Conservation (phyloP, 2,797 vertebrate genomes). For the Trachurus trachurus region DNA sequence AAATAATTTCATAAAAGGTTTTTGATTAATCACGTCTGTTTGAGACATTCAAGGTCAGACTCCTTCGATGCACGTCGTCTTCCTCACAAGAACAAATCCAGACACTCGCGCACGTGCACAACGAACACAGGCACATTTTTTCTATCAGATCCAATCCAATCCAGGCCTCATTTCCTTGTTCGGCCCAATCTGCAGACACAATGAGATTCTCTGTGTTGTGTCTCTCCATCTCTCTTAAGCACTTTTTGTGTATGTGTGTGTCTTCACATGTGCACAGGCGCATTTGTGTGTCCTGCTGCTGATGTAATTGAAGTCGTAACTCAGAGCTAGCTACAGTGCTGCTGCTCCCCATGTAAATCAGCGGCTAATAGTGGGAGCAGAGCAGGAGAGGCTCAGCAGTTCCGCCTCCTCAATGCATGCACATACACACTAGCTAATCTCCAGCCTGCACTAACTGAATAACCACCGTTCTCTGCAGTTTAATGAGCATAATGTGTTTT, state of each 20-base stretch:
- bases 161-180: constrained; percentile 68
- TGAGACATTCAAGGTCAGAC: constrained; percentile 82
- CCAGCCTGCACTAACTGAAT: constrained; percentile 49
- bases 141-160: constrained; percentile 74
- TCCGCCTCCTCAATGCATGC: constrained; percentile 43
- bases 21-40: constrained; percentile 81
- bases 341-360: constrained; percentile 80
- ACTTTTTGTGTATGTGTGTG: constrained; percentile 29
- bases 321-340: constrained; percentile 74
- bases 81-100: constrained; percentile 33
- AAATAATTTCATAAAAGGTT: constrained; percentile 83
- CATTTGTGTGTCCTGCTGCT: constrained; percentile 57
- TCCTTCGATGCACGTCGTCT: constrained; percentile 43
- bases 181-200: constrained; percentile 65
- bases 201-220: constrained; percentile 68
- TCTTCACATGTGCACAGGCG: neutral
- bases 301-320: constrained; percentile 84
- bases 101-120: constrained; percentile 11
- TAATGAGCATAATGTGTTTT: constrained; percentile 75
- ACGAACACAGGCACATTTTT: constrained; percentile 51
- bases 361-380: constrained; percentile 70
- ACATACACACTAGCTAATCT: constrained; percentile 30
- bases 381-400: constrained; percentile 45
- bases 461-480: constrained; percentile 57
- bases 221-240: constrained; percentile 66